Percentiles rank a stretch among this genome's conserved stretches.
Conservation (phyloP, 2,888 invertebrate species). For the Zelleria hepariella region DNA sequence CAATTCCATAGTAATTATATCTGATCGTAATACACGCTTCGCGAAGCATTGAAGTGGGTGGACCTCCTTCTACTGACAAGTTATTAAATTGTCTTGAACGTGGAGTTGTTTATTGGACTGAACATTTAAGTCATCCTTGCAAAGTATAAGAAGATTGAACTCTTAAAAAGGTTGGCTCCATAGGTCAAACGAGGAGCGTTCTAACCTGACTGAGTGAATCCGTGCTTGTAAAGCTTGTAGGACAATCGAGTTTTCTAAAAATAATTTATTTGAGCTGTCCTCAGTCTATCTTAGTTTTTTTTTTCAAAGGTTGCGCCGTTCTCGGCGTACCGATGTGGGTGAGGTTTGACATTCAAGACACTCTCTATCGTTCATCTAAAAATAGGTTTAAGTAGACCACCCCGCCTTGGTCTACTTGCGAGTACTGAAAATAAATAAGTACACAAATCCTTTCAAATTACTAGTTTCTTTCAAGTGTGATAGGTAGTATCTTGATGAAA, state of each 20-base stretch:
- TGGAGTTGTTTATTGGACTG: background rate
- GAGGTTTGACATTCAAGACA: too few relatives aligned
- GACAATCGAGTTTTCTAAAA: background rate
- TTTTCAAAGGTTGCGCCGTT: too few relatives aligned
- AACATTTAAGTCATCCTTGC: background rate
- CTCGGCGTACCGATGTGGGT: too few relatives aligned
- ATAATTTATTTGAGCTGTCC: too few relatives aligned
- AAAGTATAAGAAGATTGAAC: background rate
- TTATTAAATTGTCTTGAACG: background rate
- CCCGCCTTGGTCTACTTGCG: too few relatives aligned
- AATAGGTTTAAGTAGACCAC: background rate
- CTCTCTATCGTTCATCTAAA: background rate
- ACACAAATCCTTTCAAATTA: too few relatives aligned
- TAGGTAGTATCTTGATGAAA: too few relatives aligned
- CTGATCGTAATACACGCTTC: background rate
- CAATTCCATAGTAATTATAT: background rate
- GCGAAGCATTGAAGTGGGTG: background rate
- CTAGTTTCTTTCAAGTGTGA: too few relatives aligned
- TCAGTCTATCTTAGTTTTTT: too few relatives aligned
- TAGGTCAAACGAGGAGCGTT: background rate
- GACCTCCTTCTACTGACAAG: background rate
- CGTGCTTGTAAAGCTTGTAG: background rate
- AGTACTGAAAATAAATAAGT: too few relatives aligned
- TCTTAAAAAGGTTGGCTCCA: background rate
- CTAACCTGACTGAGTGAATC: background rate